Percentiles rank a stretch among this genome's conserved stretches.
phyloP scores from a whole-genome alignment of 2,797 vertebrate genomes.

The Crocidura indochinensis region DNA sequence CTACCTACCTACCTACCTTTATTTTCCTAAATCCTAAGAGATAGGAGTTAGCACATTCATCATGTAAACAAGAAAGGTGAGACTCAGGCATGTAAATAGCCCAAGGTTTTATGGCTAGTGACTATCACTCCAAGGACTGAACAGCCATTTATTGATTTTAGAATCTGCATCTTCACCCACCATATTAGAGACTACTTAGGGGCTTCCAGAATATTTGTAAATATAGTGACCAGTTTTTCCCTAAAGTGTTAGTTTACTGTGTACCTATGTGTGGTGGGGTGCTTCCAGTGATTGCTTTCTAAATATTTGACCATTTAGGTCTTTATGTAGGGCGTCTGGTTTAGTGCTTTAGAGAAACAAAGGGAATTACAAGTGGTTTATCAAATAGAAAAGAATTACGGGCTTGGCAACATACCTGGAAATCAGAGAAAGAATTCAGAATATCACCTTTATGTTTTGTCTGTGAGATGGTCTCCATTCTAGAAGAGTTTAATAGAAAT shows the following conservation, averaged over 20 bases:
- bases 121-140: neutral
- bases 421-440: neutral
- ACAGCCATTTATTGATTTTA: neutral
- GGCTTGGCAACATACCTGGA: neutral
- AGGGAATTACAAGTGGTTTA: neutral
- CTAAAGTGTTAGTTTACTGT: neutral
- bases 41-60: neutral
- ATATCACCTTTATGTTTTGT: neutral
- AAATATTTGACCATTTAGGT: neutral
- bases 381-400: neutral
- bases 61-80: conserved; percentile 16
- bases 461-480: neutral
- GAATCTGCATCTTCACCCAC: rapidly evolving
- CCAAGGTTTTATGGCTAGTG: neutral
- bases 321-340: conserved; percentile 1
- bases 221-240: neutral
- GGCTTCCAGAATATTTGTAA: neutral
- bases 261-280: neutral
- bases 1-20: neutral
- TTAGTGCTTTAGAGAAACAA: conserved; percentile 30
- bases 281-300: neutral
- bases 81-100: neutral
- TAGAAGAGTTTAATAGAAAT: neutral
- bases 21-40: neutral
- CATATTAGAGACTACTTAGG: neutral